Base-by-base conservation (phyloP, 2,113 vertebrate genomes). In the Penelope pileata region DNA sequence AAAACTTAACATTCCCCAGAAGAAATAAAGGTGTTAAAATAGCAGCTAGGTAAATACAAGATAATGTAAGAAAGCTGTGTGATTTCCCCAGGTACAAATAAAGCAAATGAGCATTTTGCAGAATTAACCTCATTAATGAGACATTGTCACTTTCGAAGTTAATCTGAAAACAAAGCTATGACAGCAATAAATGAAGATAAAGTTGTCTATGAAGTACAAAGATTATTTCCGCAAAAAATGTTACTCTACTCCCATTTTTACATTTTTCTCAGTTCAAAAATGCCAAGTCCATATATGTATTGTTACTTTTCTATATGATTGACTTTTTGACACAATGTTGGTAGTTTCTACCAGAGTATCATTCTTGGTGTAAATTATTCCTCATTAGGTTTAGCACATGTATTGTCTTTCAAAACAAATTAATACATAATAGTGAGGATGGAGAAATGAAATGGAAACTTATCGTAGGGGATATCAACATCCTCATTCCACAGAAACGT, bases 21-120 rank as follows among this genome's bases (percentile, higher is more conserved):
- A 95, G 90, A 94, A 94, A 96, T 75, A 78, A 88, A 93, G 56
- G 85, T 90, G 91, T 86, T 91, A 86, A 93, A 94, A 93, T 56
- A 90, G 83, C 60, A 96, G 70, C 76, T 78, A 79, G 36, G 50
- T 85, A 91, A 93, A 94, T 64, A 94, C 14, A 51, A 83, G 59
- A 78, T 78, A 91, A 91, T 81, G 85, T 94, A 91, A 83, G 88
- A 34, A 91, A 86, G 64, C 64, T 86, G 79, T 47, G 36, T 63
- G 72, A 81, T 59, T 56, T 88, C 85, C 51, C 73, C 40, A 78
- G 80, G 43, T 93, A 83, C 79, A 95, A 74, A 72, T 74, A 86
- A 88, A 75, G 51, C 43, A 90, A 34, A 85, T 1, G 2, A 88
- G 43, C 43, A 67, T 88, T 91, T 67, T 83, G 70, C 34, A 93